Evolutionary conservation across 2,797 vertebrate genomes (phyloP), one percentile per base, ranked within the genome.

Genomic region (Tarsius wallacei): DNA sequence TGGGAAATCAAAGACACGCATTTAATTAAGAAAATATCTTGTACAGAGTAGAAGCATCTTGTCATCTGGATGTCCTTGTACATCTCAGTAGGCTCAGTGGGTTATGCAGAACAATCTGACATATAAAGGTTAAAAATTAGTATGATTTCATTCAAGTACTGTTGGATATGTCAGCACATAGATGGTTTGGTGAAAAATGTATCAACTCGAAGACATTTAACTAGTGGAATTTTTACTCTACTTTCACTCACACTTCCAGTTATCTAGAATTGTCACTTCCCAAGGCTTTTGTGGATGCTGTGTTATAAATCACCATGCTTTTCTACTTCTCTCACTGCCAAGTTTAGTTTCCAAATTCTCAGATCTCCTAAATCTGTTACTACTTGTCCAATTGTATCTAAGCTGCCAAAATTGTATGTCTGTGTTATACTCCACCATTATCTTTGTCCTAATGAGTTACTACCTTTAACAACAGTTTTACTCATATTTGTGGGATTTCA

Each of bases 51-150:
- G 84, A 91, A 71, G 10, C 14, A 71, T 82, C 70, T 59, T 74
- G 33, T 92, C 86, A 71, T 94, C 53, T 95, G 78, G 33, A 88
- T 73, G 82, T 80, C 68, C 74, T 80, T 73, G 12, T 63, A 36
- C 1, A 66, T 71, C 80, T 94, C 84, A 86, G 64, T 81, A 17
- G 84, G 47, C 73, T 73, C 51, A 24, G 42, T 49, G 36, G 49
- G 42, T 16, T 53, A 19, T 71, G n/a, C 24, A 88, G 66, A 47
- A 42, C 31, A 71, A 19, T 26, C 57, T 95, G 88, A 91, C 36
- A 73, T 24, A 93, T 42, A 74, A 86, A 68, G 47, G 31, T 93
- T 88, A 92, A 95, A 96, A 94, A 90, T 94, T 95, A 91, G 55
- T 91, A n/a, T 77, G 31, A 91, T 92, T 96, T 93, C 33, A 92